Conservation (phyloP, 2,888 invertebrate species). For the Catocala fraxini region DNA sequence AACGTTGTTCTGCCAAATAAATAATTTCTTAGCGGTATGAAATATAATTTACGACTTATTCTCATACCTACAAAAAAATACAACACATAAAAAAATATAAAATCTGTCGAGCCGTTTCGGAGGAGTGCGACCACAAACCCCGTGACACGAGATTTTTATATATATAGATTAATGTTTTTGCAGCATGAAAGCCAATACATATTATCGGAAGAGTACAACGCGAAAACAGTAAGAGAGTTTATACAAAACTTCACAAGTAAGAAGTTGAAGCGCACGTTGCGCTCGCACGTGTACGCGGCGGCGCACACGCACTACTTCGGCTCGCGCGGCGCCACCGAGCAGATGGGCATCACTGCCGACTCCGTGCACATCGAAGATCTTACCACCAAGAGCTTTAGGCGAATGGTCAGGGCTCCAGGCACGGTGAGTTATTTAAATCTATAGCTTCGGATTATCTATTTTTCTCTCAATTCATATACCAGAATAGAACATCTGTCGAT, state of each 20-base stretch:
- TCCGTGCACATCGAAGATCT: conserved; percentile 89
- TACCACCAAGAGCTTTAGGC: conserved; percentile 89
- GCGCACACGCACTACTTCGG: conserved; percentile 79
- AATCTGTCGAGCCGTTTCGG: no score
- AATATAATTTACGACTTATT: no score
- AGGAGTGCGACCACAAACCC: no score
- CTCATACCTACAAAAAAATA: no score
- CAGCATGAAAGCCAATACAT: conserved; percentile 91
- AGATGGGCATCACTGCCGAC: conserved; percentile 54
- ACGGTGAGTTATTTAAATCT: conserved; percentile 78
- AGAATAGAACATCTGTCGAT: no score
- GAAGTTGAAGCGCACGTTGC: conserved; percentile 72
- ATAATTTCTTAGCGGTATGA: no score
- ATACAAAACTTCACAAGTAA: conserved; percentile 85
- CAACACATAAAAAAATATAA: no score
- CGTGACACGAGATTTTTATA: no score
- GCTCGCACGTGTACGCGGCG: conserved; percentile 71
- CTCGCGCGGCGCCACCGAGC: conserved; percentile 53
- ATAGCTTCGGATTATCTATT: no score
- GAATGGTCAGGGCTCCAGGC: conserved; percentile 87
- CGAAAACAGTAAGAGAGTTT: conserved; percentile 83
- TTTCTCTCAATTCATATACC: no score
- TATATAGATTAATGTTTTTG: no score
- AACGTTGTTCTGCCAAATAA: no score
- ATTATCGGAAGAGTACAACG: conserved; percentile 84